These are phyloP conservation scores for Psittacula echo DNA, from an alignment of 2,797 vertebrate species.

Conservation along the genomic window DNA sequence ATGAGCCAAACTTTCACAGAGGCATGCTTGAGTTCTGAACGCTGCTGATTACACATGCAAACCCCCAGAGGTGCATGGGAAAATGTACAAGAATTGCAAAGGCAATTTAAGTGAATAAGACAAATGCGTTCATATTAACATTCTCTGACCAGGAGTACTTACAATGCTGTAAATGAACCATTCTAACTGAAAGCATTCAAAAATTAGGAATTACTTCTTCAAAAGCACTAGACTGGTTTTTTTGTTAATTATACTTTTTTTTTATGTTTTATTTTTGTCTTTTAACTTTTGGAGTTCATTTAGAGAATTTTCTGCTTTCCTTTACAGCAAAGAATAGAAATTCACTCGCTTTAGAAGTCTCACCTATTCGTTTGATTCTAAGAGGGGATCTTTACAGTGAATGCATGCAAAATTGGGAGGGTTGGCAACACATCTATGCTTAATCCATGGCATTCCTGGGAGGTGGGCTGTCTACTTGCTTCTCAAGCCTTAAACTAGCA, in stretches of 20 bases:
- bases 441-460: not conserved
- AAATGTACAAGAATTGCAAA: not conserved
- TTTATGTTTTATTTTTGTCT: not conserved
- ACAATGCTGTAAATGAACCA: slow-evolving; percentile 3
- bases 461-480: not conserved
- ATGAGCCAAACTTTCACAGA: slow-evolving; percentile 1
- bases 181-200: slow-evolving; percentile 9
- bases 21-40: not conserved
- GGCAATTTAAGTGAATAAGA: not conserved
- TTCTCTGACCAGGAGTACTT: not conserved
- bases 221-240: not conserved
- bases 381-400: not conserved
- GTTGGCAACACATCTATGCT: not conserved
- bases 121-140: not conserved
- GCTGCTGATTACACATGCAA: not conserved
- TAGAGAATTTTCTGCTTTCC: not conserved
- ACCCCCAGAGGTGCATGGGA: not conserved
- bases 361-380: not conserved
- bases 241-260: not conserved
- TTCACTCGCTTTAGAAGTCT: not conserved
- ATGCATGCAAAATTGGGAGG: not conserved
- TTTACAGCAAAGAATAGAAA: not conserved
- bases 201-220: not conserved
- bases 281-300: not conserved
- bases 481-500: not conserved